Percentiles rank a stretch among this genome's conserved stretches.
Conservation (phyloP, 2,797 vertebrate genomes). For the Sebastes diaconus region DNA sequence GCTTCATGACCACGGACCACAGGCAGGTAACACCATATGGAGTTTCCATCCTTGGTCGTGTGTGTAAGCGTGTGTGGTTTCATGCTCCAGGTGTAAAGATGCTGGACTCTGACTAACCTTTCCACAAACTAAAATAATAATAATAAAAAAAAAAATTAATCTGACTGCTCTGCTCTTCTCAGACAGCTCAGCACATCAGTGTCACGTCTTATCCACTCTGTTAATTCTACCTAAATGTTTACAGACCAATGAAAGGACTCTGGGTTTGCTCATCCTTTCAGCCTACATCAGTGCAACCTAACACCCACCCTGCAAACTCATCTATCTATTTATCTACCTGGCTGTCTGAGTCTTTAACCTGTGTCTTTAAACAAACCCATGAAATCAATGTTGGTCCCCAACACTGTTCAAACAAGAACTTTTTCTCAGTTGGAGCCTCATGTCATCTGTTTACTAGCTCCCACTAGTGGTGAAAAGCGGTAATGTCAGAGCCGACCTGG, state of each 20-base stretch:
- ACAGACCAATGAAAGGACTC: conserved; percentile 46
- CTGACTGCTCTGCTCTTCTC: neutral
- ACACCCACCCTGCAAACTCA: conserved; percentile 57
- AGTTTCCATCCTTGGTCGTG: conserved; percentile 45
- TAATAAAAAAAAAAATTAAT: neutral
- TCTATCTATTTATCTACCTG: conserved; percentile 72
- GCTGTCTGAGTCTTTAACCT: conserved; percentile 69
- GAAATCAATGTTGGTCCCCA: conserved; percentile 71
- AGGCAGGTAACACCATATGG: conserved; percentile 57
- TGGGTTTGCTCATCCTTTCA: conserved; percentile 64
- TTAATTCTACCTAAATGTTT: conserved; percentile 50
- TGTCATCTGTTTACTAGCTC: conserved; percentile 72
- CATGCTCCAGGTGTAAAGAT: conserved; percentile 15
- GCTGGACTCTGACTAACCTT: conserved; percentile 46
- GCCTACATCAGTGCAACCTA: conserved; percentile 53
- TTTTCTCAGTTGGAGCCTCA: conserved; percentile 14
- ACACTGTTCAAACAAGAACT: conserved; percentile 69
- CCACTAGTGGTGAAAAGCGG: conserved; percentile 75
- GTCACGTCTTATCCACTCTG: conserved; percentile 21
- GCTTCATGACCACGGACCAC: conserved; percentile 69
- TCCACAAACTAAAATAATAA: conserved; percentile 34
- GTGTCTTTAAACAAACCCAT: conserved; percentile 75
- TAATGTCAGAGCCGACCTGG: neutral
- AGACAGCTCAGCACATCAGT: conserved; percentile 14
- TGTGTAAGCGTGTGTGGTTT: conserved; percentile 51